Evolutionary conservation across 2,888 invertebrate genomes (phyloP).

Genomic region (Camptogramma bilineatum): DNA sequence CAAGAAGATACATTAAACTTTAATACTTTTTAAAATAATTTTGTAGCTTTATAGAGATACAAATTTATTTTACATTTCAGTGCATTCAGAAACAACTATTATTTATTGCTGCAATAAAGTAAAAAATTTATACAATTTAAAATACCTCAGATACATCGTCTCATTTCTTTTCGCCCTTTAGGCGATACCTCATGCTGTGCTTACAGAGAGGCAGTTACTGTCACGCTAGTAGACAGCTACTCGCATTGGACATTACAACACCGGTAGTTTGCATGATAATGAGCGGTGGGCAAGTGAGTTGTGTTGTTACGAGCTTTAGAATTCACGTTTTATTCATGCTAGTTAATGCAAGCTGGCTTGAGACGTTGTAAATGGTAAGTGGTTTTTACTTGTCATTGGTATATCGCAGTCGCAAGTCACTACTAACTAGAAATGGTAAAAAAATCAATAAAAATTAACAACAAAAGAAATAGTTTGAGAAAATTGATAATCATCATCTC

Average conservation of each 20-base stretch:
- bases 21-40: too few species aligned
- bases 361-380: background rate
- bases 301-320: background rate
- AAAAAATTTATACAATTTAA: conserved; percentile 5
- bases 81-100: background rate
- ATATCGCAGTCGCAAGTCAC: too few species aligned
- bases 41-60: background rate
- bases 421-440: too few species aligned
- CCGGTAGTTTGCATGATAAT: conserved; percentile 4
- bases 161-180: conserved; percentile 15
- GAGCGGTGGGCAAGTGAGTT: background rate
- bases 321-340: conserved; percentile 2
- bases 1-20: too few species aligned
- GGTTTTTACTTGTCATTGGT: background rate
- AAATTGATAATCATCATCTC: too few species aligned
- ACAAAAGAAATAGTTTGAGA: too few species aligned
- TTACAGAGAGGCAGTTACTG: background rate
- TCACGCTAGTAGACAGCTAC: background rate
- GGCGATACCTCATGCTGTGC: background rate
- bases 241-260: too few species aligned
- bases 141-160: conserved; percentile 14
- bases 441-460: too few species aligned
- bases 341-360: background rate
- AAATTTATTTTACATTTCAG: background rate
- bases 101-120: background rate